phyloP scores from a whole-genome alignment of 2,888 invertebrate genomes.

The Prenolepis imparis region DNA sequence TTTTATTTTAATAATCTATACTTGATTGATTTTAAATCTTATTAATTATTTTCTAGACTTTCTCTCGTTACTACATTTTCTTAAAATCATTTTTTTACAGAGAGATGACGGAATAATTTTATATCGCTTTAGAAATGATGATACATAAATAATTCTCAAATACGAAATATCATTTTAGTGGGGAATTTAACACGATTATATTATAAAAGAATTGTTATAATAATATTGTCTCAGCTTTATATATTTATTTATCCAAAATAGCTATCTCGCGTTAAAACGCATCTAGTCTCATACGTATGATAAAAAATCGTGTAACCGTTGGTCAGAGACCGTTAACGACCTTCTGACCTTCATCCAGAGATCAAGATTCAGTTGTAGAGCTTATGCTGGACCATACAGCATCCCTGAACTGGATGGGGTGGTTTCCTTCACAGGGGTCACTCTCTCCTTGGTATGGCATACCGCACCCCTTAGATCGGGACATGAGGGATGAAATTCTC shows the following conservation, averaged over 20 bases:
- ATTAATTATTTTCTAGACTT: neutral
- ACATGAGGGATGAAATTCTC: conserved; percentile 76
- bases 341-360: conserved; percentile 70
- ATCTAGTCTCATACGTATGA: conserved; percentile 12
- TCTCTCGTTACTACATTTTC: neutral
- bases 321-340: conserved; percentile 76
- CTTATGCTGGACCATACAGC: conserved; percentile 79
- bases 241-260: neutral
- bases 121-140: neutral
- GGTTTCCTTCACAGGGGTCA: conserved; percentile 72
- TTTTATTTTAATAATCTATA: conserved; percentile 18
- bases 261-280: conserved; percentile 7
- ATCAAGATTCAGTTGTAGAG: conserved; percentile 74
- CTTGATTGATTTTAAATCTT: neutral
- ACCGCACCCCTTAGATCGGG: conserved; percentile 67
- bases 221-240: neutral
- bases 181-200: neutral
- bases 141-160: neutral
- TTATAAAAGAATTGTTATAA: neutral
- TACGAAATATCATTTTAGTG: neutral
- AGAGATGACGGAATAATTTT: neutral
- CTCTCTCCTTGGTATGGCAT: conserved; percentile 42
- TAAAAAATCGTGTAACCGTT: conserved; percentile 64
- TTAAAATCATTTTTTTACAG: neutral
- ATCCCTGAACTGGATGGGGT: conserved; percentile 81